Evolutionary conservation across 2,113 vertebrate genomes (phyloP).

Genomic region (Sylvia atricapilla): DNA sequence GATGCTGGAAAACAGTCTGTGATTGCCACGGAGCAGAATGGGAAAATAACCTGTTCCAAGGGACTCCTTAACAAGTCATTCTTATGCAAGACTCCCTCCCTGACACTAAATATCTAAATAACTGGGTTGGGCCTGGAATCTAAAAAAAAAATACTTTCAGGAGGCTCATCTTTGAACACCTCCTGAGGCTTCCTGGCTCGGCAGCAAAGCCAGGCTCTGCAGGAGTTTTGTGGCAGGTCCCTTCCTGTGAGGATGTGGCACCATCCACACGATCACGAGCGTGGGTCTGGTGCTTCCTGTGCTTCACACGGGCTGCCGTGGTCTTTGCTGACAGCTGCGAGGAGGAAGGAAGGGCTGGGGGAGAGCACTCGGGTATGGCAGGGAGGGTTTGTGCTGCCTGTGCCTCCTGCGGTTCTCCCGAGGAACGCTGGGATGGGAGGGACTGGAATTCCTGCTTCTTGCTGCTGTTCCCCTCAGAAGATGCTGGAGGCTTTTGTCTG

Average conservation of each 20-base stretch:
- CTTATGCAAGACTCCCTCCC: background rate
- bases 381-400: background rate
- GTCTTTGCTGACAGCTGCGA: background rate
- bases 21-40: background rate
- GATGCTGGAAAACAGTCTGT: background rate
- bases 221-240: background rate
- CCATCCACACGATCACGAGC: fast-evolving
- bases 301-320: fast-evolving
- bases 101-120: background rate
- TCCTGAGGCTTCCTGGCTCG: background rate
- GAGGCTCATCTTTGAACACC: background rate
- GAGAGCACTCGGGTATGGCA: background rate
- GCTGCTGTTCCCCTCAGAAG: background rate
- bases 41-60: background rate
- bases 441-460: background rate
- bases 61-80: background rate
- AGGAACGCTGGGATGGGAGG: background rate
- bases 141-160: background rate
- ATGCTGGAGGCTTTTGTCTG: background rate
- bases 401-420: fast-evolving
- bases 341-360: background rate
- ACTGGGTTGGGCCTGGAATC: background rate
- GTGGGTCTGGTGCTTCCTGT: background rate
- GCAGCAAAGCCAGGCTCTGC: background rate
- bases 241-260: background rate